Percentiles rank a stretch among this genome's conserved stretches.
Conservation (phyloP, 2,888 invertebrate genomes). For the Caenorhabditis angaria region DNA sequence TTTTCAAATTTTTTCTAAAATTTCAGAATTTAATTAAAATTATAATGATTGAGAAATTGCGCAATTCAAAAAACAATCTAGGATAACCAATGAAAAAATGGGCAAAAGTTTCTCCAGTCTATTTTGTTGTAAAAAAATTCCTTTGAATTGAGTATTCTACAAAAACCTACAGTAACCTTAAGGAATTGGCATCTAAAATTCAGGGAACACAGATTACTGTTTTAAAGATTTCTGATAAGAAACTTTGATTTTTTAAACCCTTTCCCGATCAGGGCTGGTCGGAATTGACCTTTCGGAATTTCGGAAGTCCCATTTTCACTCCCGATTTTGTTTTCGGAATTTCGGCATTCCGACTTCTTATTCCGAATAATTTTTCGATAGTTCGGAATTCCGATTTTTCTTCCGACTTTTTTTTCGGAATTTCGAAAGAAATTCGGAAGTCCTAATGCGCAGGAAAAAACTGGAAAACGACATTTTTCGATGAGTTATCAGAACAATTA, state of each 20-base stretch:
- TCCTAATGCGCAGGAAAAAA: too few relatives aligned
- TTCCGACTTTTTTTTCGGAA: not conserved
- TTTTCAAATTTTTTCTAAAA: not conserved
- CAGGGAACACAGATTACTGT: too few relatives aligned
- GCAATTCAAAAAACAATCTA: not conserved
- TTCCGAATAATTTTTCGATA: not conserved
- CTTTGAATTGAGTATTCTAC: not conserved
- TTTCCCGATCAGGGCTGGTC: too few relatives aligned
- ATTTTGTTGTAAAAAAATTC: constrained; percentile 2
- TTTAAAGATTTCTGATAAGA: not conserved
- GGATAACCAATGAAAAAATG: not conserved
- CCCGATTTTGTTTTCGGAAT: too few relatives aligned
- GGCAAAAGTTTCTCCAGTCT: not conserved
- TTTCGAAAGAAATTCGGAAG: too few relatives aligned
- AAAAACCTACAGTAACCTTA: too few relatives aligned
- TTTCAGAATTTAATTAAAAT: not conserved
- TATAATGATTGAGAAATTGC: not conserved
- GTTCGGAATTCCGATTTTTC: not conserved
- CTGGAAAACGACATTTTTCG: too few relatives aligned
- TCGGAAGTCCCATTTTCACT: too few relatives aligned
- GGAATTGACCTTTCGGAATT: too few relatives aligned
- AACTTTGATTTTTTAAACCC: not conserved
- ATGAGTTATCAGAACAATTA: too few relatives aligned
- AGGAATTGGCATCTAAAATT: too few relatives aligned
- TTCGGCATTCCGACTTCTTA: too few relatives aligned